Base-by-base conservation (phyloP, 1,140 invertebrate species). In the Macrobrachium rosenbergii region DNA sequence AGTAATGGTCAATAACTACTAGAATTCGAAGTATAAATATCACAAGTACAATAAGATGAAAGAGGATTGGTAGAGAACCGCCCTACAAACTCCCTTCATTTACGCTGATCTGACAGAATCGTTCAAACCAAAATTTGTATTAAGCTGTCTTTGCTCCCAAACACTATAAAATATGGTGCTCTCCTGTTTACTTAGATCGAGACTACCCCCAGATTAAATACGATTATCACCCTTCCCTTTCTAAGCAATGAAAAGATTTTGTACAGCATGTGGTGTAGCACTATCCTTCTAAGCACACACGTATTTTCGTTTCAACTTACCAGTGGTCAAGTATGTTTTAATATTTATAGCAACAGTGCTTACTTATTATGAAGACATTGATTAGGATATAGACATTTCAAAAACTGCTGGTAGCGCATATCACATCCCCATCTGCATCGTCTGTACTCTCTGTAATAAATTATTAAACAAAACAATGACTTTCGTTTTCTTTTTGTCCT, bases 391-490 rank as follows among this genome's bases (percentile, higher is more conserved):
- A 87, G 84, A 75, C 58, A 81, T 87, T 87, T 87, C 84, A 21
- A 87, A 52, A 81, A 87, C 84, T 87, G 84, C 84, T 87, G 84
- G 84, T 87, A 87, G 84, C 45, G 84, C 84, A 87, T 87, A 87
- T 87, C 78, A 87, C 37, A 60, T 85, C 83, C 52, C 75, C 73
- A 77, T 87, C 78, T 80, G 84, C 84, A 87, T 82, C 72, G 84
- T 82, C 76, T 87, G 84, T 87, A 87, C 69, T 87, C 77, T 81
- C 84, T 87, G 84, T 87, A 87, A 87, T 80, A 86, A 86, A 86
- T 86, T 73, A 79, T 79, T 76, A 84, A 84, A 84, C 82, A 84
- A 84, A 84, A 77, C 73, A 64, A 75, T 78, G 63, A 21, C 14
- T 11, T 17, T 21, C 14, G 59, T 84, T 64, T 84, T 37, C 37